phyloP scores from a whole-genome alignment of 2,113 vertebrate species.

The Mobula hypostoma region DNA sequence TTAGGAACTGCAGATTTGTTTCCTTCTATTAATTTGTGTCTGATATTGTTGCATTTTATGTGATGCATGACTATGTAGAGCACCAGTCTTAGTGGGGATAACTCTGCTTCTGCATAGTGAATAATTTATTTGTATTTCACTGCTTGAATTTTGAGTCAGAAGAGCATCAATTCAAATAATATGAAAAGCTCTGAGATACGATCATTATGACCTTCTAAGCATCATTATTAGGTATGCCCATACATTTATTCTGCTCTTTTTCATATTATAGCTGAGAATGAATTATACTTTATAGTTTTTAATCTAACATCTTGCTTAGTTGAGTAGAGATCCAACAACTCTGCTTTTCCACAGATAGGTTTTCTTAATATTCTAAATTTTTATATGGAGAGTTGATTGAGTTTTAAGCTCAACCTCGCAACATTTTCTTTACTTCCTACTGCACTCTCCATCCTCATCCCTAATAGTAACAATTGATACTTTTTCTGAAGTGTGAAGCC shows the following conservation, averaged over 20 bases:
- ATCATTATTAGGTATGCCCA: background rate
- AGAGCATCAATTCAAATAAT: slow-evolving; percentile 18
- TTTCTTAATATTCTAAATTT: background rate
- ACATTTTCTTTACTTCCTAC: background rate
- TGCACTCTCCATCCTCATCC: background rate
- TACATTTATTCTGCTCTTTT: background rate
- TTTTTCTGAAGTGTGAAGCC: background rate
- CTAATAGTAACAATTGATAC: background rate
- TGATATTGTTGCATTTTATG: background rate
- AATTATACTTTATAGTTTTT: background rate
- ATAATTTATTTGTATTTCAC: slow-evolving; percentile 15
- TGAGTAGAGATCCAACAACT: background rate
- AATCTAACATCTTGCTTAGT: background rate
- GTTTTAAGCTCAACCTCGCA: background rate
- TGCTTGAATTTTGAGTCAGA: background rate
- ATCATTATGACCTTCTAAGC: background rate
- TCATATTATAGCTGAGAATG: background rate
- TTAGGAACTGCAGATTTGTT: background rate
- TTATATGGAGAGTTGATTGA: background rate
- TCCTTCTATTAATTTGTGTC: background rate
- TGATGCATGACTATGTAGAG: background rate
- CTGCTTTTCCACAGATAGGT: background rate
- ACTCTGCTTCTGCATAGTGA: background rate
- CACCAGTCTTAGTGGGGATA: background rate
- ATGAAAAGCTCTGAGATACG: slow-evolving; percentile 16